Evolutionary conservation across 2,797 vertebrate species (phyloP), one percentile per base, ranked within the genome.

Genomic region (Phataginus tetradactyla): DNA sequence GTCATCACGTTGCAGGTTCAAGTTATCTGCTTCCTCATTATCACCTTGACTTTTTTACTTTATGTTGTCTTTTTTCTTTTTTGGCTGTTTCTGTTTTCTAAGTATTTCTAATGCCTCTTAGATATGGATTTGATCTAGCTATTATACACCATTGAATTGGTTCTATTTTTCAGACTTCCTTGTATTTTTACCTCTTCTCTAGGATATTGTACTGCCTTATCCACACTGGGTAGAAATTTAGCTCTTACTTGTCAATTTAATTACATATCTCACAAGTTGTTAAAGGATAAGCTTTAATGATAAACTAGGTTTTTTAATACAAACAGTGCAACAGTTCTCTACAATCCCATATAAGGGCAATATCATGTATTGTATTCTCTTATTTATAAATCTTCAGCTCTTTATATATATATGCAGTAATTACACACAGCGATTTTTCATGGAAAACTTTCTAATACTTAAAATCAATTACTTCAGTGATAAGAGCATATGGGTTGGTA

Each of bases 391-490:
- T 57, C 14, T 64, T 10, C 61, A 95, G 27, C 61, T 85, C 72
- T 84, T 93, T 80, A 81, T 93, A 96, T 51, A 79, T 49, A 79
- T 49, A 59, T 61, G 34, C 18, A 80, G 9, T n/a, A 87, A 77
- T 75, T 45, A 96, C 7, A 88, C 6, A 20, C 1, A 86, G 27
- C 0, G 86, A 86, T 80, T 85, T 78, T 95, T 81, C 29, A 49
- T 79, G 32, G 27, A 94, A 95, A 91, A 49, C 4, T 79, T 69
- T 71, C 61, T 87, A n/a, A 89, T 72, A 83, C n/a, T 86, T 87
- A 69, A 86, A 95, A 69, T 61, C 13, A 91, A 53, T 72, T 83
- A 83, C 86, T 91, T 93, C 71, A 88, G n/a, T 45, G 37, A 78
- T 75, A 72, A 92, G 3, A 87, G 80, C 18, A 93, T 61, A 84